Conservation (phyloP, 2,888 invertebrate genomes). For the Lasioglossum pauxillum region DNA sequence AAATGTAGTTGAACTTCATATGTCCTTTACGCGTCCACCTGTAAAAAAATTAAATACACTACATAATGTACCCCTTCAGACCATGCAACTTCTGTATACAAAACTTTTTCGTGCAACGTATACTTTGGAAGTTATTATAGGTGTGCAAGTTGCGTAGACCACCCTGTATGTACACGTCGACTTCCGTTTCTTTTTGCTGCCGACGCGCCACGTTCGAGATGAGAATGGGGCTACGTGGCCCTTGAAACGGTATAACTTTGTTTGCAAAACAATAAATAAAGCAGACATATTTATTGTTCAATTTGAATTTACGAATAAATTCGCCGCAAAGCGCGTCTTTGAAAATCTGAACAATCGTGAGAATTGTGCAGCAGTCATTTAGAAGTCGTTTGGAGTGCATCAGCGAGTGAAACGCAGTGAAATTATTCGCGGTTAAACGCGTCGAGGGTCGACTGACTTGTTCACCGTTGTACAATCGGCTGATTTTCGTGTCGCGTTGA, state of each 20-base stretch:
- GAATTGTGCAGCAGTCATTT: neutral
- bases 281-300: neutral
- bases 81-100: too few relatives aligned
- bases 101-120: too few relatives aligned
- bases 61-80: too few relatives aligned
- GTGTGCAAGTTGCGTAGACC: too few relatives aligned
- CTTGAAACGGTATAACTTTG: neutral
- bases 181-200: neutral
- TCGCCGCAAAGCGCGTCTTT: neutral
- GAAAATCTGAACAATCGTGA: neutral
- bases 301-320: neutral
- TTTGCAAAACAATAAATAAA: neutral
- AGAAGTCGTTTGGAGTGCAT: neutral
- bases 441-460: neutral
- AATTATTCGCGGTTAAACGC: neutral
- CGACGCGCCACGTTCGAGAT: neutral
- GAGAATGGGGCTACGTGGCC: neutral
- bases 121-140: too few relatives aligned
- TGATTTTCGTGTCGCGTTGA: conserved; percentile 19
- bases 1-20: too few relatives aligned
- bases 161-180: neutral
- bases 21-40: too few relatives aligned
- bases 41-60: too few relatives aligned
- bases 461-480: conserved; percentile 17
- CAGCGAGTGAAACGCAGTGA: neutral